Base-by-base conservation (phyloP, 1,140 invertebrate genomes). In the Drosophila arawakana region DNA sequence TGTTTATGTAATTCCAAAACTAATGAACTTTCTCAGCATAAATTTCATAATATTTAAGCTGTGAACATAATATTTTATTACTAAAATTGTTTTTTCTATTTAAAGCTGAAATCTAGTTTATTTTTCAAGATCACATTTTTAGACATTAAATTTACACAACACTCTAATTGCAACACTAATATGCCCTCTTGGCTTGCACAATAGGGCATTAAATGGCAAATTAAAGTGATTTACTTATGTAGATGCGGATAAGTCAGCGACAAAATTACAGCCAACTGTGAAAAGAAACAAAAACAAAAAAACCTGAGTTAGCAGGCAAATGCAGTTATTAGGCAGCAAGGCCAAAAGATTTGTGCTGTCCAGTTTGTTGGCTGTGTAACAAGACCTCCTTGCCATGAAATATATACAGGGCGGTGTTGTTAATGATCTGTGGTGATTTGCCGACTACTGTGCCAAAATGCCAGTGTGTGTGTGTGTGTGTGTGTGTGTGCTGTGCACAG, bases 221-320 rank as follows among this genome's bases (percentile, higher is more conserved):
- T 74, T 70, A 70, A 69, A 57, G 50, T 18, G 58, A 61, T 62
- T 74, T 69, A 70, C 58, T 69, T 57, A 62, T 70, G 58, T 57
- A 57, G 66, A 74, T 70, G 72, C 9, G 58, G 43, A 62, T 62
- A 74, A 62, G 35, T 55, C 50, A 49, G 50, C 50, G 72, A 74
- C 66, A 74, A 74, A 74, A 69, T 74, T 69, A 69, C 62, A n/a
- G 62, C 69, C 41, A 37, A 43, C 60, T 41, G 41, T 34, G 25
- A 30, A 30, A 30, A 30, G 6, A 4, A 5, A 30, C 25, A 30
- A 25, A 2, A 25, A 2, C 25, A 25, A 70, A 52, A 49, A 21
- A 18, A 39, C 44, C 13, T 52, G 44, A 43, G 8, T 30, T 39
- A 43, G 15, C 58, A 54, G 57, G 49, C 60, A 71, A 55, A 52